phyloP scores from a whole-genome alignment of 2,888 invertebrate species.

The Luffia ferchaultella region DNA sequence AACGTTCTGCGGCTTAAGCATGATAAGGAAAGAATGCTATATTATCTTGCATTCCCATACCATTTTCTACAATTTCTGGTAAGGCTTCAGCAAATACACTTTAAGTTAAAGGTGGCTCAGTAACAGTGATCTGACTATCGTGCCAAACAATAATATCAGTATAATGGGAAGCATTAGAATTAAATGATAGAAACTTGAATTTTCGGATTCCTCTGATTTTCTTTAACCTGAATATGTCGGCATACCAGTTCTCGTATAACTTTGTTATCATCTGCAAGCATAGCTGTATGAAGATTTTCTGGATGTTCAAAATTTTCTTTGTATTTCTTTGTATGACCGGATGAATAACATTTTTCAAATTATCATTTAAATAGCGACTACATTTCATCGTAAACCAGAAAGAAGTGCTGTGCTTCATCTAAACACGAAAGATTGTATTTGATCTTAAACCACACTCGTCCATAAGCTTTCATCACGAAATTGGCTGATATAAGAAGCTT shows the following conservation, averaged over 20 bases:
- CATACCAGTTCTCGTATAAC: neutral
- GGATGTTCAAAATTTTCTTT: too few relatives aligned
- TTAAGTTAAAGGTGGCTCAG: neutral
- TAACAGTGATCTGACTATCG: neutral
- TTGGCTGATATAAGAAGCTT: neutral
- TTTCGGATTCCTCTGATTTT: neutral
- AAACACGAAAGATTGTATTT: too few relatives aligned
- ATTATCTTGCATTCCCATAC: neutral
- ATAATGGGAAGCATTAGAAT: neutral
- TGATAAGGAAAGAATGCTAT: slow-evolving; percentile 10
- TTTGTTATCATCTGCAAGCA: too few relatives aligned
- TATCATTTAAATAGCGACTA: too few relatives aligned
- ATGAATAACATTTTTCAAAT: too few relatives aligned
- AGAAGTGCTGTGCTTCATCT: too few relatives aligned
- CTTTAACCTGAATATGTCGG: neutral
- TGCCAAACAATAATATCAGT: neutral
- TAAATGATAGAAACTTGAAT: neutral
- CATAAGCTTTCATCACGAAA: neutral
- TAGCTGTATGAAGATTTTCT: too few relatives aligned
- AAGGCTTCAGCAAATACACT: slow-evolving; percentile 1
- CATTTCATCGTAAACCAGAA: too few relatives aligned
- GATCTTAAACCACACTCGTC: neutral
- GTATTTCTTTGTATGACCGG: too few relatives aligned
- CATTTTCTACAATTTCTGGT: neutral
- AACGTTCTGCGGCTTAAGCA: slow-evolving; percentile 9